Evolutionary conservation across 53 echinoderm and acorn worm genomes (phyloP).

Genomic region (Antedon mediterranea): DNA sequence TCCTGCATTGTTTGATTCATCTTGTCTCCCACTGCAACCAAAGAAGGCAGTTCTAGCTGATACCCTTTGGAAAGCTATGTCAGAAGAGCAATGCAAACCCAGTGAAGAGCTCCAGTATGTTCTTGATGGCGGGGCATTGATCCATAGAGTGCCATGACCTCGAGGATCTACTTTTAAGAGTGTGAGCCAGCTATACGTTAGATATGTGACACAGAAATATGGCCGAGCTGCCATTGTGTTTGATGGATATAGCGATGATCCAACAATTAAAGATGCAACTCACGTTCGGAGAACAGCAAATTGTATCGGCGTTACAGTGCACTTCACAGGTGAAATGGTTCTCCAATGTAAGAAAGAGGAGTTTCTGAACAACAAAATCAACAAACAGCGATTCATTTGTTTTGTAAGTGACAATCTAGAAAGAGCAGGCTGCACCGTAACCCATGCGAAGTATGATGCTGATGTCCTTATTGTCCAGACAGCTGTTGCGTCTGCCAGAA

Average conservation of each 20-base stretch:
- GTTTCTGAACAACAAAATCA: slow-evolving; percentile 22
- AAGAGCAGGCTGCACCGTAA: slow-evolving; percentile 1
- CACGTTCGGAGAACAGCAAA: neutral
- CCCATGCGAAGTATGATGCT: slow-evolving; percentile 28
- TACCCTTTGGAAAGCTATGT: slow-evolving; percentile 15
- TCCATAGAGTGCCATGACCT: slow-evolving; percentile 38
- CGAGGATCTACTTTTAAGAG: slow-evolving; percentile 17
- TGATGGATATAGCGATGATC: slow-evolving; percentile 30
- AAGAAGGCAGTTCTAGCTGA: slow-evolving; percentile 21
- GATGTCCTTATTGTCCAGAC: slow-evolving; percentile 35
- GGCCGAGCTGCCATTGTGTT: slow-evolving; percentile 34
- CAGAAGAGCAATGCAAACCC: slow-evolving; percentile 4
- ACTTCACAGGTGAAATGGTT: slow-evolving; percentile 13
- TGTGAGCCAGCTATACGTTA: slow-evolving; percentile 16
- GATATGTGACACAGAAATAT: slow-evolving; percentile 26
- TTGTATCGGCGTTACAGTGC: neutral
- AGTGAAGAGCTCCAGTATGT: slow-evolving; percentile 16
- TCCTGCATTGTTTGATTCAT: slow-evolving; percentile 15
- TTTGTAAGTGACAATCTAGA: slow-evolving; percentile 15
- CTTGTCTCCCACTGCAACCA: neutral
- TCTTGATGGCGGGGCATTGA: slow-evolving; percentile 40
- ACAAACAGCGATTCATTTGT: slow-evolving; percentile 27
- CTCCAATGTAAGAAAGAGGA: slow-evolving; percentile 25
- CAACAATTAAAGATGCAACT: slow-evolving; percentile 9
- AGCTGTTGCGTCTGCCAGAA: slow-evolving; percentile 16